phyloP scores from a whole-genome alignment of 2,797 vertebrate species.

The Leptoclinus maculatus region DNA sequence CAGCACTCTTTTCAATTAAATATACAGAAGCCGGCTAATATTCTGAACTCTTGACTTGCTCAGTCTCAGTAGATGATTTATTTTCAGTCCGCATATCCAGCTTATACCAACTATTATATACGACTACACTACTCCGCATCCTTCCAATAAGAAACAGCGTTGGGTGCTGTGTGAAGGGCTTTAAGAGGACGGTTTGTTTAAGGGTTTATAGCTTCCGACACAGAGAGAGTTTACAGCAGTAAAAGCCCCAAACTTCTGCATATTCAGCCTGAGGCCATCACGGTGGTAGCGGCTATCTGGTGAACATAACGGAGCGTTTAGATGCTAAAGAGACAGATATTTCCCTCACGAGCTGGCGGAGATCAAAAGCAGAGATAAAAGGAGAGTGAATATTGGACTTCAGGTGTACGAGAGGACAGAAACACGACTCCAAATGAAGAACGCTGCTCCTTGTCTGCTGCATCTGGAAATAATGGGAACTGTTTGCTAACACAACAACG shows the following conservation, averaged over 20 bases:
- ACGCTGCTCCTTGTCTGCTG: background rate
- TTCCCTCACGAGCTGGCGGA: background rate
- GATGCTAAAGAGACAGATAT: background rate
- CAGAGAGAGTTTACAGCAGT: background rate
- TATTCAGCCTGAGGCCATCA: background rate
- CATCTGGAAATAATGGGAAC: background rate
- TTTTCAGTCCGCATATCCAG: conserved; percentile 30
- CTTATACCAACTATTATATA: conserved; percentile 14
- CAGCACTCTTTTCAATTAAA: conserved; percentile 57
- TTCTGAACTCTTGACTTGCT: conserved; percentile 32
- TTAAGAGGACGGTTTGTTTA: conserved; percentile 28
- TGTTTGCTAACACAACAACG: too few species aligned
- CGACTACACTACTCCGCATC: conserved; percentile 29
- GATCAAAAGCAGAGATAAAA: background rate
- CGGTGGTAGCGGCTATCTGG: background rate
- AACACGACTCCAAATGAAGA: background rate
- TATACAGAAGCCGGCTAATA: conserved; percentile 19
- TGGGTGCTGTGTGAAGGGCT: conserved; percentile 14
- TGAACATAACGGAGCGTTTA: background rate
- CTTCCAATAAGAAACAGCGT: conserved; percentile 14
- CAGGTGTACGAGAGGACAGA: background rate
- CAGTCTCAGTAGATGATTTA: conserved; percentile 24
- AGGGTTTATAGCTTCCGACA: background rate
- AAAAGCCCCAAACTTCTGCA: background rate
- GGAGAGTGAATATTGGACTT: background rate